phyloP scores from a whole-genome alignment of 2,113 vertebrate genomes.

The Rattus rattus region DNA sequence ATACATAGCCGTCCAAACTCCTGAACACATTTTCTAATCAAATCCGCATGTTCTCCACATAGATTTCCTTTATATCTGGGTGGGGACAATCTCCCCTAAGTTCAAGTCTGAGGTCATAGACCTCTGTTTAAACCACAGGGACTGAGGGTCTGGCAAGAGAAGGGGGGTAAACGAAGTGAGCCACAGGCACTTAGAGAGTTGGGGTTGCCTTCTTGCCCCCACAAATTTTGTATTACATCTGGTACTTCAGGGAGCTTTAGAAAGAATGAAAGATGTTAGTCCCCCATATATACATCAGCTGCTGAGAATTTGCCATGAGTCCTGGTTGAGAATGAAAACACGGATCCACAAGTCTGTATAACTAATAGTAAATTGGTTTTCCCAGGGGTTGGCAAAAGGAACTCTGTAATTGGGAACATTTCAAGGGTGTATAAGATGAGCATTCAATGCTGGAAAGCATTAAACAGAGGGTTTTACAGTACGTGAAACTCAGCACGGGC shows the following conservation, averaged over 20 bases:
- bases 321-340: conserved; percentile 70
- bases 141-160: conserved; percentile 52
- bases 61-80: conserved; percentile 75
- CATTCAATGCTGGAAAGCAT: conserved; percentile 70
- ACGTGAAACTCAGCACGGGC: conserved; percentile 52
- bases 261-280: conserved; percentile 51
- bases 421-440: conserved; percentile 63
- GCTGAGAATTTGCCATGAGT: conserved; percentile 68
- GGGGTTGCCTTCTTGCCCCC: conserved; percentile 52
- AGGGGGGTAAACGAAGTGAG: conserved; percentile 40
- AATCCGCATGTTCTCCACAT: conserved; percentile 75
- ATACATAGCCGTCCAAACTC: conserved; percentile 59
- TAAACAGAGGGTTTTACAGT: conserved; percentile 67
- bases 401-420: conserved; percentile 69
- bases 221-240: conserved; percentile 37
- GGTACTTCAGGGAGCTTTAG: conserved; percentile 59
- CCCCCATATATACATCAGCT: conserved; percentile 33
- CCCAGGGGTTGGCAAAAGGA: conserved; percentile 63
- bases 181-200: conserved; percentile 50
- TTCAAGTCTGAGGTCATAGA: conserved; percentile 77
- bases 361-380: conserved; percentile 76
- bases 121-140: conserved; percentile 70
- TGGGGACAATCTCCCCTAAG: conserved; percentile 75
- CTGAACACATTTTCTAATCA: conserved; percentile 78
- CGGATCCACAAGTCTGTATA: conserved; percentile 38